These are phyloP conservation scores for Netelia virgata DNA, from an alignment of 2,888 invertebrate genomes.

Conservation along the genomic window DNA sequence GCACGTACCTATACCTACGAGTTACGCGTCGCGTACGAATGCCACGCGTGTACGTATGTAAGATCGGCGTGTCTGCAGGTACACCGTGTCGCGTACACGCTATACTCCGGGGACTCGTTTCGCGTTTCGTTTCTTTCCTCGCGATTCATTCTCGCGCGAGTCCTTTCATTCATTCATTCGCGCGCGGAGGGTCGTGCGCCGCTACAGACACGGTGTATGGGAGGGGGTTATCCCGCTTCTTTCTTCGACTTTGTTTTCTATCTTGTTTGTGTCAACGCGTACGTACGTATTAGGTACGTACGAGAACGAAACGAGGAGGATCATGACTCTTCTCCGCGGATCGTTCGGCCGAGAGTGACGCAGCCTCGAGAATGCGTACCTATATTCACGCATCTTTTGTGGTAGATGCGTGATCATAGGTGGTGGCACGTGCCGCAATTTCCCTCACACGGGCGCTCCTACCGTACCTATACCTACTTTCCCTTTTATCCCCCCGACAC, in stretches of 20 bases:
- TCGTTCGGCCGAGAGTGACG: too few relatives aligned
- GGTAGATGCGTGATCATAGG: slow-evolving; percentile 34
- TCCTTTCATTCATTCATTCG: slow-evolving; percentile 59
- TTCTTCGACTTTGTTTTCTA: neutral
- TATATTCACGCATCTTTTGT: slow-evolving; percentile 9
- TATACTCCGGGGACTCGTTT: slow-evolving; percentile 53
- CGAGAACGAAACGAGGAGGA: neutral
- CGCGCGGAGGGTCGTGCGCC: neutral
- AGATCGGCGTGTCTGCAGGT: neutral
- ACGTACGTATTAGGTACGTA: neutral
- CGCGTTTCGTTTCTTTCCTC: slow-evolving; percentile 18
- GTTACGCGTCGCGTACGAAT: slow-evolving; percentile 55
- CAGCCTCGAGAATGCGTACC: too few relatives aligned
- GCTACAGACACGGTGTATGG: neutral
- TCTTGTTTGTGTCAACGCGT: slow-evolving; percentile 6
- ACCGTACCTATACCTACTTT: slow-evolving; percentile 45
- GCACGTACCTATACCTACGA: slow-evolving; percentile 54
- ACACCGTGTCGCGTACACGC: slow-evolving; percentile 1
- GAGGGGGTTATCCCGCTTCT: neutral
- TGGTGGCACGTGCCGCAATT: slow-evolving; percentile 58
- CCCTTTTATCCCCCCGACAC: slow-evolving; percentile 52
- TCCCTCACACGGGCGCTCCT: slow-evolving; percentile 37
- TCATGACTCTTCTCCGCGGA: neutral
- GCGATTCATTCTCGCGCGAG: slow-evolving; percentile 53
- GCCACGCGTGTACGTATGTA: slow-evolving; percentile 11